Evolutionary conservation across 2,113 vertebrate genomes (phyloP).

Genomic region (Argyrosomus japonicus): DNA sequence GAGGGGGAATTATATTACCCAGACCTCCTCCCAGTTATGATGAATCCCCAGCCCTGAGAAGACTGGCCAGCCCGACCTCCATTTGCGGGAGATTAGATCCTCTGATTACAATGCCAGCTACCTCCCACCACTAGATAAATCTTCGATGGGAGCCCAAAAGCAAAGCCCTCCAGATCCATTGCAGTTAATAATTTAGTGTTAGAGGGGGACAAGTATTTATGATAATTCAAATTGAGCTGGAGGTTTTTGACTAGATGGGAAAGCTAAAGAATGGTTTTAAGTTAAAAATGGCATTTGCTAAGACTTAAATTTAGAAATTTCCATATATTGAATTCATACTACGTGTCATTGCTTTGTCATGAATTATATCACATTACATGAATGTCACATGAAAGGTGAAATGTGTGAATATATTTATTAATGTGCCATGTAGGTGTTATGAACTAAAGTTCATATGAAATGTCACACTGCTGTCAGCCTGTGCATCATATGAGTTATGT

Average conservation of each 20-base stretch:
- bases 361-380: constrained; percentile 25
- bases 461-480: constrained; percentile 44
- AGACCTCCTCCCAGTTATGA: constrained; percentile 78
- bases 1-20: constrained; percentile 76
- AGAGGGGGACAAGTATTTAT: constrained; percentile 72
- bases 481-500: constrained; percentile 45
- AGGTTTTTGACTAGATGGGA: constrained; percentile 48
- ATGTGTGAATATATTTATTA: constrained; percentile 47
- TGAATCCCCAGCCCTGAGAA: constrained; percentile 80
- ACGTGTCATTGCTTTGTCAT: not conserved
- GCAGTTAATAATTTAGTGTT: constrained; percentile 83
- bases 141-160: constrained; percentile 78
- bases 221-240: constrained; percentile 68
- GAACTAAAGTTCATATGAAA: constrained; percentile 52
- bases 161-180: constrained; percentile 77
- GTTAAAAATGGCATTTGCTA: constrained; percentile 50
- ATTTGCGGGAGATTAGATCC: constrained; percentile 84
- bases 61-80: constrained; percentile 77
- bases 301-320: constrained; percentile 49
- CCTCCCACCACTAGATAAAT: constrained; percentile 82
- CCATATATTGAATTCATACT: constrained; percentile 37
- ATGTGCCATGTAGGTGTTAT: constrained; percentile 31
- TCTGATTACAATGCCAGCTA: constrained; percentile 83
- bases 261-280: constrained; percentile 56
- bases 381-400: constrained; percentile 35